Evolutionary conservation across 2,797 vertebrate genomes (phyloP).

Genomic region (Enteromius treurensis): DNA sequence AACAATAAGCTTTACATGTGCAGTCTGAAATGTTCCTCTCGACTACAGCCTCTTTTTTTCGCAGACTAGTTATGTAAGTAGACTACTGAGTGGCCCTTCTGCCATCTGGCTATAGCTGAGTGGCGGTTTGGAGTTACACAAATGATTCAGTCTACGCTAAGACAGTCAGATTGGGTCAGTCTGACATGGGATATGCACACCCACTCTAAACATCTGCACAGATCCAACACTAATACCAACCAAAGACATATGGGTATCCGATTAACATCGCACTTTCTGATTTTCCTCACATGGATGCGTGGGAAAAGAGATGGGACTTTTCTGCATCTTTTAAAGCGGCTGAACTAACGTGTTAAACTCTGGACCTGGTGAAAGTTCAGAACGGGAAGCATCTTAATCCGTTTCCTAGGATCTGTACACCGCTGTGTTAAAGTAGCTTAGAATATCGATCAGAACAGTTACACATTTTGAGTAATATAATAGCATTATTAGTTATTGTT

Average conservation of each 20-base stretch:
- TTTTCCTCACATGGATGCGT: not conserved
- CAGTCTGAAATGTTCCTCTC: slow-evolving; percentile 19
- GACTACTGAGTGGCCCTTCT: slow-evolving; percentile 57
- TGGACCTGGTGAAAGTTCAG: slow-evolving; percentile 12
- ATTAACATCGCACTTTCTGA: not conserved
- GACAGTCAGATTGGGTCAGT: slow-evolving; percentile 10
- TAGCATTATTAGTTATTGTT: slow-evolving; percentile 37
- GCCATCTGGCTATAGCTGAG: slow-evolving; percentile 48
- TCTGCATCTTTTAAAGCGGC: not conserved
- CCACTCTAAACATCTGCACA: slow-evolving; percentile 33
- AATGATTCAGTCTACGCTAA: slow-evolving; percentile 46
- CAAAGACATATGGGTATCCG: slow-evolving; percentile 9
- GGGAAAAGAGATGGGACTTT: slow-evolving; percentile 5
- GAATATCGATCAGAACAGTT: slow-evolving; percentile 39
- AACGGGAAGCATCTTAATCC: slow-evolving; percentile 14
- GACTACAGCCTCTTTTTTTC: slow-evolving; percentile 4
- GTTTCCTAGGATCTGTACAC: slow-evolving; percentile 38
- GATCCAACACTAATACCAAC: slow-evolving; percentile 16
- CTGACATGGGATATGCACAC: slow-evolving; percentile 21
- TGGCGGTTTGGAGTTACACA: slow-evolving; percentile 49
- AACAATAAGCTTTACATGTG: not conserved
- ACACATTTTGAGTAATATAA: slow-evolving; percentile 39
- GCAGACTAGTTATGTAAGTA: slow-evolving; percentile 45
- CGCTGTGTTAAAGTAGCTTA: slow-evolving; percentile 44
- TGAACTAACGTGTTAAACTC: slow-evolving; percentile 16